Evolutionary conservation across 2,113 vertebrate species (phyloP).

Genomic region (Chamaea fasciata): DNA sequence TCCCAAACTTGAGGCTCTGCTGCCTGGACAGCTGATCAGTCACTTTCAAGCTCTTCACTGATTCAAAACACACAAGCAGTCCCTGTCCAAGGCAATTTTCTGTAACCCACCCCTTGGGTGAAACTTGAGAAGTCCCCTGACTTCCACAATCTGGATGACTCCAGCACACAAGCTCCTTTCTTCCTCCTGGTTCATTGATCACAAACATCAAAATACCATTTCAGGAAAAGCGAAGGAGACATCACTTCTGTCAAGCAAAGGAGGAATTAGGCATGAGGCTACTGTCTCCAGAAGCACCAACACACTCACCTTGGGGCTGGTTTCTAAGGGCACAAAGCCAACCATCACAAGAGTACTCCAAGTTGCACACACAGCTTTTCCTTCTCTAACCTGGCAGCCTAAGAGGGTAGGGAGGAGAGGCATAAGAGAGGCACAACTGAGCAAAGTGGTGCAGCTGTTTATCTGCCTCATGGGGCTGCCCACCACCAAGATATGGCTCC

Average conservation of each 20-base stretch:
- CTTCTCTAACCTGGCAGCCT: background rate
- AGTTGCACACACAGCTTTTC: background rate
- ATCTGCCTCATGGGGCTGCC: background rate
- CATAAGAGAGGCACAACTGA: background rate
- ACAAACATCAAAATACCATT: background rate
- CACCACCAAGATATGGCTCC: rapidly evolving
- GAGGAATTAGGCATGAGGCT: background rate
- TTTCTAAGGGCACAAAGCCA: rapidly evolving
- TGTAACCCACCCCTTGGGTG: rapidly evolving
- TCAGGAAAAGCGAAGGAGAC: background rate
- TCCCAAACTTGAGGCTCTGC: background rate
- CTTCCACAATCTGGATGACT: background rate
- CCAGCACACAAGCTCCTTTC: background rate
- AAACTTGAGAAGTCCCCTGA: rapidly evolving
- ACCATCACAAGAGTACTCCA: rapidly evolving
- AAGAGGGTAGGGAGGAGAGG: background rate
- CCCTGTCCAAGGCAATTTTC: background rate
- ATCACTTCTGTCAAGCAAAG: background rate
- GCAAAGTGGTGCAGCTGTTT: background rate
- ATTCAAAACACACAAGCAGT: background rate
- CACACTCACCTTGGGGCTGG: rapidly evolving
- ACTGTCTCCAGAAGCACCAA: background rate
- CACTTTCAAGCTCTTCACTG: background rate
- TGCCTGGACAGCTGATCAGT: background rate
- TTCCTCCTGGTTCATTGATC: background rate